phyloP scores from a whole-genome alignment of 2,113 vertebrate genomes.

The Thinocorus orbignyianus region DNA sequence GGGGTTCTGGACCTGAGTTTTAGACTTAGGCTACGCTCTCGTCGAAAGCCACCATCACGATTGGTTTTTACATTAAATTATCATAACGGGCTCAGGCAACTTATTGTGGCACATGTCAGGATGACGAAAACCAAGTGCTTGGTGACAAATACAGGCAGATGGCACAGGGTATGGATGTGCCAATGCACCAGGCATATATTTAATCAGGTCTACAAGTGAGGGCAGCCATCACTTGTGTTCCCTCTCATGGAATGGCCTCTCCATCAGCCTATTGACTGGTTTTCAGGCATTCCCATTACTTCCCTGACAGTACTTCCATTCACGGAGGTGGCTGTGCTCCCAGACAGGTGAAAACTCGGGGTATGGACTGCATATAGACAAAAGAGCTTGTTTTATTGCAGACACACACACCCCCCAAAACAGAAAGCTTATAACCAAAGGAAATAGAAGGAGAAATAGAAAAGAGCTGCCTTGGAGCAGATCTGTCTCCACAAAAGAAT shows the following conservation, averaged over 20 bases:
- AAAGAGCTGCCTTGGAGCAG: background rate
- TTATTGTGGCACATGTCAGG: background rate
- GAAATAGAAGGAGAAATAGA: fast-evolving
- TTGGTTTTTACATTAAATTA: background rate
- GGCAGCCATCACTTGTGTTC: no score
- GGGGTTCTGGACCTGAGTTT: background rate
- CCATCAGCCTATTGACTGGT: fast-evolving
- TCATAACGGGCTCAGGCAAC: background rate
- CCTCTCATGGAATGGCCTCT: background rate
- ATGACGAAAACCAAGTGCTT: background rate
- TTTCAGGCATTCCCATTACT: background rate
- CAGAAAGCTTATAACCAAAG: background rate
- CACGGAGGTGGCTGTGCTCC: background rate
- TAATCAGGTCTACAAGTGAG: fast-evolving
- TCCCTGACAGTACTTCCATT: fast-evolving
- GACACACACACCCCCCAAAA: fast-evolving
- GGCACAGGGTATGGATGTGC: background rate
- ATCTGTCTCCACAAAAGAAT: fast-evolving
- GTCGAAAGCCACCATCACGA: background rate
- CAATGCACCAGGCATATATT: background rate
- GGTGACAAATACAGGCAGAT: background rate
- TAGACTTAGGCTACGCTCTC: fast-evolving
- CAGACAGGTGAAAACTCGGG: fast-evolving
- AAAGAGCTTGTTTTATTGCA: fast-evolving
- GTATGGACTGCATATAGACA: fast-evolving